Evolutionary conservation across 2,888 invertebrate species (phyloP).

Genomic region (Omphaloscelis lunosa): DNA sequence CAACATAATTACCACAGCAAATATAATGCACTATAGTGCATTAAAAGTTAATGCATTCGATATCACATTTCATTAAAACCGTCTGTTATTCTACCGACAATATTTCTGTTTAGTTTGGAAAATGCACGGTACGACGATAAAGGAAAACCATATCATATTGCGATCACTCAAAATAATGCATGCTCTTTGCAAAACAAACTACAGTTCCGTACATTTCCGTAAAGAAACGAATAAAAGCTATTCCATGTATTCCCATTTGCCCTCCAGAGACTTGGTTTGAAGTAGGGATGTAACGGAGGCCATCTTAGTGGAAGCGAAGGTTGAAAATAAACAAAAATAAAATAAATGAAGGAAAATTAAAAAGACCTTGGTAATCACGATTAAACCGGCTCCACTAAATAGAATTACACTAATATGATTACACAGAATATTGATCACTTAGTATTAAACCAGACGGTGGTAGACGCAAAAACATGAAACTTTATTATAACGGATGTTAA

Average conservation of each 20-base stretch:
- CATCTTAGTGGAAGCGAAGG: background rate
- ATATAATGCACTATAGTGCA: background rate
- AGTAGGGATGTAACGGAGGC: background rate
- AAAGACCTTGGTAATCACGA: background rate
- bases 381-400: too few species aligned
- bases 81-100: background rate
- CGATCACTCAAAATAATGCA: background rate
- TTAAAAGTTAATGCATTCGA: conserved; percentile 14
- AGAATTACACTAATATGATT: too few species aligned
- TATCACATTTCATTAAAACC: conserved; percentile 19
- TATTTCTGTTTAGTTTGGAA: conserved; percentile 10
- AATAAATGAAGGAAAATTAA: background rate
- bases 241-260: conserved; percentile 31
- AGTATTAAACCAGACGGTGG: too few species aligned
- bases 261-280: conserved; percentile 12
- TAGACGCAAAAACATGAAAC: too few species aligned
- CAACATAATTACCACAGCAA: background rate
- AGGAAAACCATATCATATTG: conserved; percentile 14
- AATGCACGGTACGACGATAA: conserved; percentile 7
- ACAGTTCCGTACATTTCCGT: background rate
- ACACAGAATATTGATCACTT: too few species aligned
- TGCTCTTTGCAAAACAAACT: background rate
- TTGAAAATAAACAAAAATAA: background rate
- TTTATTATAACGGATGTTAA: too few species aligned
- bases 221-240: conserved; percentile 45